Percentiles rank a stretch among this genome's conserved stretches.
phyloP scores from a whole-genome alignment of 1,140 invertebrate species.

The Bombus impatiens region DNA sequence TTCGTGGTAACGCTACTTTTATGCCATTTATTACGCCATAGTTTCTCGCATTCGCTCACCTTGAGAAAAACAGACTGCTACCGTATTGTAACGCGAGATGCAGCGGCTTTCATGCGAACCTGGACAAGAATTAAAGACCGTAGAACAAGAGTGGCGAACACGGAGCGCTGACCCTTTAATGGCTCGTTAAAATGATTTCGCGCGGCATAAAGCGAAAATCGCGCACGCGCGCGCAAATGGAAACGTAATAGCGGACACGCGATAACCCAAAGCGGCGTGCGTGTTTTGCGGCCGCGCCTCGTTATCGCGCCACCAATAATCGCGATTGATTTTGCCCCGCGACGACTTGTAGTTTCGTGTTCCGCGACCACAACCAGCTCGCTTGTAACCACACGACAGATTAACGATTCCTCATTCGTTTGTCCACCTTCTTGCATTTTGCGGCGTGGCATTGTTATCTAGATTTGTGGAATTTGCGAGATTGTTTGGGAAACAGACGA shows the following conservation, averaged over 20 bases:
- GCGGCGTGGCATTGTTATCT: neutral
- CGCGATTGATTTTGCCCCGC: slow-evolving; percentile 31
- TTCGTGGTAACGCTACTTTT: neutral
- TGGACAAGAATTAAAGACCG: neutral
- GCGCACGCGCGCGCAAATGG: neutral
- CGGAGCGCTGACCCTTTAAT: no score
- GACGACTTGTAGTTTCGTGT: neutral
- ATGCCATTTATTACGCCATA: neutral
- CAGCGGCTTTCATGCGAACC: neutral
- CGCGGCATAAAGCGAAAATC: neutral
- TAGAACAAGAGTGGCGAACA: neutral
- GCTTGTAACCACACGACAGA: neutral
- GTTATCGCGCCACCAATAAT: slow-evolving; percentile 27
- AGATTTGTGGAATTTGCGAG: neutral
- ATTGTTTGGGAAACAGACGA: neutral
- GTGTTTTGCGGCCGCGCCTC: neutral
- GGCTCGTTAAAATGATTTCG: slow-evolving; percentile 9
- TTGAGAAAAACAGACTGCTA: no score
- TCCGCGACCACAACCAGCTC: neutral
- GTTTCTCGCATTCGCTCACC: no score
- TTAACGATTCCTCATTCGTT: slow-evolving; percentile 4
- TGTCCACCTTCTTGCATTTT: neutral
- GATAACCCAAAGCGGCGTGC: neutral
- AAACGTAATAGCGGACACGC: slow-evolving; percentile 11
- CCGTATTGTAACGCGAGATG: no score